These are phyloP conservation scores for Pristionchus entomophagus DNA, from an alignment of 2,888 invertebrate genomes.

Conservation along the genomic window DNA sequence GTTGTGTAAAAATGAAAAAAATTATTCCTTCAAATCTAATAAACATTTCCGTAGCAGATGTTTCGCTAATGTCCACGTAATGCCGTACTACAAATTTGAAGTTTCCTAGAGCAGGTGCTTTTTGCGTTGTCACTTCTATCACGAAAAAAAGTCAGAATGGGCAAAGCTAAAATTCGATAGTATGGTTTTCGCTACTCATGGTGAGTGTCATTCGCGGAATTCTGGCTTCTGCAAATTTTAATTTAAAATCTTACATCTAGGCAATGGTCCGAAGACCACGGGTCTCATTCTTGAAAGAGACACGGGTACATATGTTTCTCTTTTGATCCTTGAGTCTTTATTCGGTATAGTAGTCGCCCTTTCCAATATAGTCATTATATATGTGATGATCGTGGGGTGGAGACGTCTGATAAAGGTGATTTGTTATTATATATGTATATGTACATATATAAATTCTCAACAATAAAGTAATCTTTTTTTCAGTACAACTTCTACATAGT, in stretches of 20 bases:
- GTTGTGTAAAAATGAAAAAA: too few species aligned
- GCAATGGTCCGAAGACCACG: neutral
- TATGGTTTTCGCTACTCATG: neutral
- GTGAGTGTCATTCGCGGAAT: too few species aligned
- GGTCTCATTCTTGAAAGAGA: neutral
- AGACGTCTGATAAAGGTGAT: neutral
- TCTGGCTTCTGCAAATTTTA: too few species aligned
- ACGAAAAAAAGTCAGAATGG: too few species aligned
- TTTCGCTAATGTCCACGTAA: too few species aligned
- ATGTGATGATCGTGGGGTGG: neutral
- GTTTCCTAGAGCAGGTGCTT: too few species aligned
- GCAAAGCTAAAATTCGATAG: neutral
- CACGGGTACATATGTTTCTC: neutral
- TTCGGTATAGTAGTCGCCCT: neutral
- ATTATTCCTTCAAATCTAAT: too few species aligned
- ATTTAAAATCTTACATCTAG: too few species aligned
- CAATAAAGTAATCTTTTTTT: neutral
- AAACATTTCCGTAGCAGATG: too few species aligned
- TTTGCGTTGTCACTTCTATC: neutral
- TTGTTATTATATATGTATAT: neutral
- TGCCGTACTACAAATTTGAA: too few species aligned
- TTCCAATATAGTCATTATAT: neutral
- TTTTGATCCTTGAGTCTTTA: neutral
- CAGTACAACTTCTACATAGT: constrained; percentile 9
- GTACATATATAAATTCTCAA: neutral